These are phyloP conservation scores for Lamproptera curius DNA, from an alignment of 2,888 invertebrate genomes.

Conservation along the genomic window DNA sequence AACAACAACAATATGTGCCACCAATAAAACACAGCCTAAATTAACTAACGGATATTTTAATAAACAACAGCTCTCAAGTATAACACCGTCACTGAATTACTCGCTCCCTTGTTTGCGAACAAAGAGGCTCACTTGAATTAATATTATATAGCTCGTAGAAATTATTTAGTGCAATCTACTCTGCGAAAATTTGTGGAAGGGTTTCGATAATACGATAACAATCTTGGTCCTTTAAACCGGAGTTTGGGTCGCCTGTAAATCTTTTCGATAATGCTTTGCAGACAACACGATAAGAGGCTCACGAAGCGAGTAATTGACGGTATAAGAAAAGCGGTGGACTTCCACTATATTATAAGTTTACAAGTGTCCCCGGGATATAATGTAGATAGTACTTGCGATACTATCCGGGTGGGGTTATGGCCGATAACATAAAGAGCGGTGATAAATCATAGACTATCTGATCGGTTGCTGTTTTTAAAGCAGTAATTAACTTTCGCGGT, in stretches of 20 bases:
- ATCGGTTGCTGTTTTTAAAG: too few species aligned
- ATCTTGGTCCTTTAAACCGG: constrained; percentile 39
- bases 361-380: constrained; percentile 40
- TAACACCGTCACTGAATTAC: constrained; percentile 26
- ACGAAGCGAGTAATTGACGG: constrained; percentile 68
- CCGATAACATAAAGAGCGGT: constrained; percentile 10
- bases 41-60: too few species aligned
- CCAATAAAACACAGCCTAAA: too few species aligned
- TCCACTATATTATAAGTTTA: constrained; percentile 39
- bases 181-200: too few species aligned
- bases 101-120: too few species aligned
- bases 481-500: too few species aligned
- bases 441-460: constrained; percentile 12
- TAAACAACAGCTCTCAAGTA: too few species aligned
- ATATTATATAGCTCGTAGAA: too few species aligned
- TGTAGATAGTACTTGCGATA: constrained; percentile 43
- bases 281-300: constrained; percentile 56
- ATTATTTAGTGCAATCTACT: too few species aligned
- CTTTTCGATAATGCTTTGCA: constrained; percentile 51
- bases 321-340: constrained; percentile 55
- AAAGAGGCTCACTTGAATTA: too few species aligned
- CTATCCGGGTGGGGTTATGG: constrained; percentile 24
- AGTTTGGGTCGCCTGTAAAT: constrained; percentile 59
- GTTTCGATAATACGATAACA: too few species aligned
- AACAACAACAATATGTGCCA: too few species aligned